These are phyloP conservation scores for human DNA, from an alignment of 2,113 vertebrate genomes.

Conservation along the genomic window DNA sequence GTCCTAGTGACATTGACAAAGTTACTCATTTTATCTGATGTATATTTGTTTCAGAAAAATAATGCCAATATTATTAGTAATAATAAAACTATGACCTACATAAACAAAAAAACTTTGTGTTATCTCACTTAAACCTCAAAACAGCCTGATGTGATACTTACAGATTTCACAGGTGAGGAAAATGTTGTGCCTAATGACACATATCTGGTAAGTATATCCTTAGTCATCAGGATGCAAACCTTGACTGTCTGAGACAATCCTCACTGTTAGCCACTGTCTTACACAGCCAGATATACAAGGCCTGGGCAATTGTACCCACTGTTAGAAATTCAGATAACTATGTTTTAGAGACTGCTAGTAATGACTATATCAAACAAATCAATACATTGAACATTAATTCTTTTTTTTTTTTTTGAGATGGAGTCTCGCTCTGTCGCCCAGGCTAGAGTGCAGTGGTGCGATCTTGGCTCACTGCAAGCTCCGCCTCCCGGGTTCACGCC, in stretches of 20 bases:
- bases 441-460: too few species aligned
- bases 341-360: background rate
- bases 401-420: background rate
- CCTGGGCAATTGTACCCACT: background rate
- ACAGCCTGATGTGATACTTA: background rate
- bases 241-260: background rate
- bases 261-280: background rate
- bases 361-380: background rate
- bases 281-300: background rate
- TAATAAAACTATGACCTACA: background rate
- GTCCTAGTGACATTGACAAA: background rate
- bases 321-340: constrained; percentile 13
- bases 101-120: background rate
- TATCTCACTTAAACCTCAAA: background rate
- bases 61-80: background rate
- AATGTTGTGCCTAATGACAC: background rate
- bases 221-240: background rate
- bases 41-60: background rate
- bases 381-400: background rate
- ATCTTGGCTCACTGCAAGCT: too few species aligned
- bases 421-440: too few species aligned
- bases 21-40: background rate
- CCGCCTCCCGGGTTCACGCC: too few species aligned
- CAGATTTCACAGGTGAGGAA: background rate
- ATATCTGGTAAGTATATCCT: background rate